These are phyloP conservation scores for Diglossa cyanea DNA, from an alignment of 2,797 vertebrate genomes.

Conservation along the genomic window DNA sequence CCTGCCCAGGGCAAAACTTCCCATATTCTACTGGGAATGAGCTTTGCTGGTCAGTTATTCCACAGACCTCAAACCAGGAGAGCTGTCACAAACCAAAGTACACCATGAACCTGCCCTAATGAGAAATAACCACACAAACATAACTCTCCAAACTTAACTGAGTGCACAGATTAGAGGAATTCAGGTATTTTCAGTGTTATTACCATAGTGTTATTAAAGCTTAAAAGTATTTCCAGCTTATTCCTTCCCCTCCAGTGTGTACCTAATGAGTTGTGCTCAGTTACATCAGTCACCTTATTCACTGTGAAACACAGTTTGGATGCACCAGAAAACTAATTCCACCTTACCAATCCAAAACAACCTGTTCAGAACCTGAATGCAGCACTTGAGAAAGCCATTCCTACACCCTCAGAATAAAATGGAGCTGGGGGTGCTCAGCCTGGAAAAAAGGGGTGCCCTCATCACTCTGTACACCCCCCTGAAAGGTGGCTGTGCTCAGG, in stretches of 20 bases:
- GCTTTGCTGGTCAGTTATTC: background rate
- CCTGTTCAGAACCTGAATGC: accelerated
- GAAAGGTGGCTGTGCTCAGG: background rate
- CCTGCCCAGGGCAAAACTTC: background rate
- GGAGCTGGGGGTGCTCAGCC: background rate
- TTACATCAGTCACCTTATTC: background rate
- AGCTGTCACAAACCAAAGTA: background rate
- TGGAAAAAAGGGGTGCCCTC: background rate
- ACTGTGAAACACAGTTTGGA: background rate
- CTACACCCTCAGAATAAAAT: background rate
- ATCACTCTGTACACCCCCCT: background rate
- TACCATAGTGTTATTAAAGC: background rate
- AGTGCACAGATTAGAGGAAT: background rate
- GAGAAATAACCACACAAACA: background rate
- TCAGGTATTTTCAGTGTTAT: background rate
- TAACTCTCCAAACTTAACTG: background rate
- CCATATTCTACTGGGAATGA: background rate
- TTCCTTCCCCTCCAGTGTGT: background rate
- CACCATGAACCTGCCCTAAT: background rate
- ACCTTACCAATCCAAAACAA: background rate
- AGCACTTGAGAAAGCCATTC: background rate
- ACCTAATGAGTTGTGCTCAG: background rate
- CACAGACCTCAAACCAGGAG: background rate
- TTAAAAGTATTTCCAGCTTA: background rate
- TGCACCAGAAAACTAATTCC: background rate